phyloP scores from a whole-genome alignment of 2,113 vertebrate genomes.

The Leptobrachium ailaonicum region DNA sequence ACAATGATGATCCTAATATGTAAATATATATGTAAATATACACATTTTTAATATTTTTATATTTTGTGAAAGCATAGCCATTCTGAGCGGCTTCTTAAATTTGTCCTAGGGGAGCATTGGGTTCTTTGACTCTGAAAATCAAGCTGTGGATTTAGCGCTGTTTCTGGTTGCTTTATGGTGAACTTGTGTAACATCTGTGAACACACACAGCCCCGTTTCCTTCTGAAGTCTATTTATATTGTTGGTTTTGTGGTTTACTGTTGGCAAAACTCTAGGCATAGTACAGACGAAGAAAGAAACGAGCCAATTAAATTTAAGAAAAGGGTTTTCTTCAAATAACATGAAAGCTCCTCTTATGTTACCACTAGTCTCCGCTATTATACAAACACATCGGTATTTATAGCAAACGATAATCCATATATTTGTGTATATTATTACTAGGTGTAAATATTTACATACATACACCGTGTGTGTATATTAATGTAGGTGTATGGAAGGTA shows the following conservation, averaged over 20 bases:
- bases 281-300: conserved; percentile 30
- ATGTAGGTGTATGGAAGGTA: too few relatives aligned
- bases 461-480: too few relatives aligned
- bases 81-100: too few relatives aligned
- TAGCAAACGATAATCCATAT: too few relatives aligned
- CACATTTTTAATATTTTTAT: too few relatives aligned
- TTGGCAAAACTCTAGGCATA: conserved; percentile 41
- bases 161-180: neutral
- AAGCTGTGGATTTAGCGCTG: neutral
- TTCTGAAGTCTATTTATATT: conserved; percentile 34
- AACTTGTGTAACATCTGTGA: conserved; percentile 25
- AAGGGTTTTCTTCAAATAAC: neutral
- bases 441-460: too few relatives aligned
- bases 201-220: conserved; percentile 29
- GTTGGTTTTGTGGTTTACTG: conserved; percentile 29
- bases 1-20: too few relatives aligned
- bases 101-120: too few relatives aligned
- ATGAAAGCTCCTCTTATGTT: conserved; percentile 1
- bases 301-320: conserved; percentile 13
- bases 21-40: too few relatives aligned
- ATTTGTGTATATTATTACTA: too few relatives aligned
- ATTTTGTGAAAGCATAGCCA: too few relatives aligned
- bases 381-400: too few relatives aligned
- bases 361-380: neutral
- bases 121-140: neutral